Evolutionary conservation across 2,113 vertebrate genomes (phyloP).

Genomic region (Ascaphus truei): DNA sequence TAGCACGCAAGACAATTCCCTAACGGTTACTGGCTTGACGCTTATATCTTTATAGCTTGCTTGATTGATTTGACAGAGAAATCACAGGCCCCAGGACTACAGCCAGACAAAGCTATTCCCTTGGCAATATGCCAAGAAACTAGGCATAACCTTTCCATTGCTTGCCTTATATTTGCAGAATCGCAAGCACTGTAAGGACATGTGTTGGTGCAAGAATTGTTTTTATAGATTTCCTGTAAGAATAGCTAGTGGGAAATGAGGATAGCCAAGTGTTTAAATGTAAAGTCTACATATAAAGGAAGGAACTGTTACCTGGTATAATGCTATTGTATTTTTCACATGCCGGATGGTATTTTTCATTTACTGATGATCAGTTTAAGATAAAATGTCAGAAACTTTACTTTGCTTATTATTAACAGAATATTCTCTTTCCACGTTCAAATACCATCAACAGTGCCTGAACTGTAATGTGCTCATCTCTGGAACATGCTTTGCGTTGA

Average conservation of each 20-base stretch:
- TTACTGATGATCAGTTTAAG: not conserved
- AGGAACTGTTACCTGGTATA: no score
- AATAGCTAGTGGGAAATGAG: not conserved
- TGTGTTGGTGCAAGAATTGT: not conserved
- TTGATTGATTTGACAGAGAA: slow-evolving; percentile 53
- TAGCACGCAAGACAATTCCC: slow-evolving; percentile 45
- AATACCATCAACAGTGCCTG: not conserved
- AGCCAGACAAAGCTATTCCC: slow-evolving; percentile 37
- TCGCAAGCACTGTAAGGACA: slow-evolving; percentile 6
- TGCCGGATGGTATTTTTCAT: no score
- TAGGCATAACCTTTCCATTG: slow-evolving; percentile 9
- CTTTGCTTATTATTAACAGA: not conserved
- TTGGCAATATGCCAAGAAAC: slow-evolving; percentile 33
- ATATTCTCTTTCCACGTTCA: not conserved
- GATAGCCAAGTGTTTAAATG: not conserved
- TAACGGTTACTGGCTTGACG: slow-evolving; percentile 38
- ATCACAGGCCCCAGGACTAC: slow-evolving; percentile 31
- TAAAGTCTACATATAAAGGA: not conserved
- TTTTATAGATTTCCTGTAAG: slow-evolving; percentile 20
- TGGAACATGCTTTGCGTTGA: no score
- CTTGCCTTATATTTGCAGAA: not conserved
- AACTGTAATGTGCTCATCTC: not conserved
- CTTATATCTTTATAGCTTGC: slow-evolving; percentile 48
- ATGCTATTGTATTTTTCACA: no score
- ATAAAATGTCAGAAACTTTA: not conserved